phyloP scores from a whole-genome alignment of 2,797 vertebrate genomes.

The Poecilia gillii region DNA sequence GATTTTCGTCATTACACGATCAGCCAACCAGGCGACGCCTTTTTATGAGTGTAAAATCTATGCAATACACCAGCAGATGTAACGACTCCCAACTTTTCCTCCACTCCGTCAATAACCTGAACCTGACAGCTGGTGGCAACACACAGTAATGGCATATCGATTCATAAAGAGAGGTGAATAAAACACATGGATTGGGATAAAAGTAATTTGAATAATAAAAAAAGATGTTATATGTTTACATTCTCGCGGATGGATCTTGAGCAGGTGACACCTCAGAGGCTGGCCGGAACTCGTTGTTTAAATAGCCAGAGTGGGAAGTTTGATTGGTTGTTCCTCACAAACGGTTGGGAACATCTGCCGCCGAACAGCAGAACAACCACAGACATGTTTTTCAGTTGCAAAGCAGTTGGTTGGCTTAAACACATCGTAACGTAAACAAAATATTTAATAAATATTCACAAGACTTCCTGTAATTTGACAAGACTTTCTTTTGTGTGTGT shows the following conservation, averaged over 20 bases:
- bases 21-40: conserved; percentile 8
- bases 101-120: not conserved
- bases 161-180: not conserved
- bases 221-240: conserved; percentile 82
- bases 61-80: not conserved
- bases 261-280: conserved; percentile 89
- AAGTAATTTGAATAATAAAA: not conserved
- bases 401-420: not conserved
- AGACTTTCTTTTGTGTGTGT: not conserved
- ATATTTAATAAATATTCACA: not conserved
- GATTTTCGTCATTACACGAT: not conserved
- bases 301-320: conserved; percentile 79
- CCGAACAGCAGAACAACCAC: not conserved
- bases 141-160: not conserved
- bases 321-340: conserved; percentile 72
- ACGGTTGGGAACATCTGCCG: conserved; percentile 41
- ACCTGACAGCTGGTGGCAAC: not conserved
- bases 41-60: not conserved
- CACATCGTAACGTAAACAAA: not conserved
- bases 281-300: conserved; percentile 90
- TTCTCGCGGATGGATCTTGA: conserved; percentile 88
- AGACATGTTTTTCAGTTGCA: not conserved
- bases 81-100: not conserved
- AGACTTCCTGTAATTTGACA: not conserved
- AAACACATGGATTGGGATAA: not conserved